phyloP scores from a whole-genome alignment of 2,797 vertebrate genomes.

The Potorous gilbertii region DNA sequence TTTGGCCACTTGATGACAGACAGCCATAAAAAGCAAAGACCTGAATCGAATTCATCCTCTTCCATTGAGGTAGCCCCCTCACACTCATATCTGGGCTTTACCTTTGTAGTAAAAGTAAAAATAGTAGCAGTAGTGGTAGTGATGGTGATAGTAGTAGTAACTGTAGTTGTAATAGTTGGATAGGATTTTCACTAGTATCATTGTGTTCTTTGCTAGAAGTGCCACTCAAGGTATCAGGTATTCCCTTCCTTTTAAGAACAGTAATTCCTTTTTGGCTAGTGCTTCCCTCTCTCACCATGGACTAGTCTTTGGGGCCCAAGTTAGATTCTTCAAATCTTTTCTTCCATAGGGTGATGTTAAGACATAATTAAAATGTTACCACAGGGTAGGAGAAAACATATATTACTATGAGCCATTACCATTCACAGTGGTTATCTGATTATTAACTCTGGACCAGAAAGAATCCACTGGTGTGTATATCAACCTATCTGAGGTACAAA shows the following conservation, averaged over 20 bases:
- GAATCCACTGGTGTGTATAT: not conserved
- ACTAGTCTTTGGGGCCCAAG: not conserved
- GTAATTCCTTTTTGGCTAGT: not conserved
- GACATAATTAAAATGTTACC: not conserved
- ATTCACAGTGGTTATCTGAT: not conserved
- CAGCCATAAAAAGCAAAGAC: not conserved
- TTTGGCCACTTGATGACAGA: no score
- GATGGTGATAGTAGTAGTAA: not conserved
- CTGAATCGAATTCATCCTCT: not conserved
- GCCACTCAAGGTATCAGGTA: not conserved
- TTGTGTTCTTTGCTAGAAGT: slow-evolving; percentile 31
- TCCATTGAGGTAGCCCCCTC: not conserved
- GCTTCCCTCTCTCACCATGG: not conserved
- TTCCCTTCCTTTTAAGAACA: not conserved
- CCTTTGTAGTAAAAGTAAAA: not conserved
- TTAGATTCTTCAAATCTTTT: slow-evolving; percentile 7
- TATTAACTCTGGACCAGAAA: not conserved
- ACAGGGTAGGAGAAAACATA: not conserved
- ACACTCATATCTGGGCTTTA: not conserved
- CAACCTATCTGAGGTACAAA: not conserved
- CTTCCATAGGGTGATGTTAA: slow-evolving; percentile 5
- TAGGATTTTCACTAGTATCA: slow-evolving; percentile 5
- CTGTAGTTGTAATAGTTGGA: not conserved
- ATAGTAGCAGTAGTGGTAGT: not conserved
- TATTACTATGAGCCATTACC: not conserved